Evolutionary conservation across 2,888 invertebrate species (phyloP).

Genomic region (Aspidiotus destructor): DNA sequence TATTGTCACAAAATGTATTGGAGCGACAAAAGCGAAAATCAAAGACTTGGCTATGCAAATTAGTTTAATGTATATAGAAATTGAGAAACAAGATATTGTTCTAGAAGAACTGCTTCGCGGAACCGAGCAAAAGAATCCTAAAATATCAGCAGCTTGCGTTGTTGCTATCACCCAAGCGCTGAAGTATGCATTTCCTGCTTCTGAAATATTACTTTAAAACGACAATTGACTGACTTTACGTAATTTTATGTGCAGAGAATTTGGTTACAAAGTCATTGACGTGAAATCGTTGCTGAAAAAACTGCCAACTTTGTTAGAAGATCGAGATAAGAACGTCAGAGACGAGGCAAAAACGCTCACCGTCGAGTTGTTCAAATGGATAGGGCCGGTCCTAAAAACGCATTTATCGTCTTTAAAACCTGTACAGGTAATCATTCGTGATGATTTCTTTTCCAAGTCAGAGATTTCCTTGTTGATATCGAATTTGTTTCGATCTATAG

Average conservation of each 20-base stretch:
- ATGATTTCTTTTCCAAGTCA: not conserved
- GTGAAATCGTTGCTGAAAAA: conserved; percentile 84
- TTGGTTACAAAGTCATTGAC: conserved; percentile 82
- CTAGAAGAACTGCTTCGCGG: conserved; percentile 87
- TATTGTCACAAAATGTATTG: conserved; percentile 84
- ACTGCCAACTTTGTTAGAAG: conserved; percentile 70
- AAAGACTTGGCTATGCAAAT: conserved; percentile 84
- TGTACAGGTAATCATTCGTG: conserved; percentile 52
- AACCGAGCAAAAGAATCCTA: conserved; percentile 91
- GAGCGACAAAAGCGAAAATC: conserved; percentile 81
- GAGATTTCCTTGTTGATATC: not conserved
- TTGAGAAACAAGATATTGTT: conserved; percentile 85
- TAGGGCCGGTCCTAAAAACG: conserved; percentile 63
- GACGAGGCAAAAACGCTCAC: conserved; percentile 85
- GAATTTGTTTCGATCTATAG: conserved; percentile 39
- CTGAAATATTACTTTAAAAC: no score
- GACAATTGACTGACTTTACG: no score
- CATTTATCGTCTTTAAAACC: conserved; percentile 80
- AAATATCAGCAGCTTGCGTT: conserved; percentile 79
- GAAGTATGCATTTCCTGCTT: conserved; percentile 42
- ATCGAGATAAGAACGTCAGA: conserved; percentile 81
- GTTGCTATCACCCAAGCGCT: conserved; percentile 64
- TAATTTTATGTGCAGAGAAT: conserved; percentile 51
- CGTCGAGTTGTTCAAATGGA: conserved; percentile 90
- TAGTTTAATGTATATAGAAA: conserved; percentile 86